phyloP scores from a whole-genome alignment of 2,113 vertebrate species.

The Chinchilla lanigera region DNA sequence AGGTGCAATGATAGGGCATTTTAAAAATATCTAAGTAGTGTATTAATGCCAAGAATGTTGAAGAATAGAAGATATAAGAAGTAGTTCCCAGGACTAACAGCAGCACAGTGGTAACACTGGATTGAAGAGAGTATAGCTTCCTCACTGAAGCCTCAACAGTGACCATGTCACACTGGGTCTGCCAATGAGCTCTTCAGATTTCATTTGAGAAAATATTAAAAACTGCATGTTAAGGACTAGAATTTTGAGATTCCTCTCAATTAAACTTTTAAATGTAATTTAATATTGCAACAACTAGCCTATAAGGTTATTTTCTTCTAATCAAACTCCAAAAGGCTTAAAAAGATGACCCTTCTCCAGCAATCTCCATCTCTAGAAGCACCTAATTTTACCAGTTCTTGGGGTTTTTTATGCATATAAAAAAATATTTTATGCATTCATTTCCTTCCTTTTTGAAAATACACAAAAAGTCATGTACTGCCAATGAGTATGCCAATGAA shows the following conservation, averaged over 20 bases:
- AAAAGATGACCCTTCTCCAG: not conserved
- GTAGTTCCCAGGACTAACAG: not conserved
- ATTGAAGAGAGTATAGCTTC: not conserved
- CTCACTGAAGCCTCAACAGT: not conserved
- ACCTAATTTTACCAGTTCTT: not conserved
- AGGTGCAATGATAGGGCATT: not conserved
- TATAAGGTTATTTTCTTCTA: not conserved
- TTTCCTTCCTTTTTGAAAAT: not conserved
- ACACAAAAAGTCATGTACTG: not conserved
- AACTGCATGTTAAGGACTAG: not conserved
- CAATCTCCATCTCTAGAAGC: not conserved
- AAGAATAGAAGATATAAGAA: not conserved
- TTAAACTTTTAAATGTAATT: not conserved
- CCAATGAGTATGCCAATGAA: not conserved
- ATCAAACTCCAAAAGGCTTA: not conserved
- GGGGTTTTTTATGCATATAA: not conserved
- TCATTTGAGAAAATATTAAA: not conserved
- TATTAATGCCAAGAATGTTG: not conserved
- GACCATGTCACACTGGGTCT: not conserved
- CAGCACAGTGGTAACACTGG: not conserved
- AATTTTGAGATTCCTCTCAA: conserved; percentile 42
- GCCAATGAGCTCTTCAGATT: not conserved
- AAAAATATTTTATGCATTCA: not conserved
- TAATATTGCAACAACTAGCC: not conserved
- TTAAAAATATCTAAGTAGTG: not conserved